Conservation (phyloP, 2,113 vertebrate genomes). For the Gymnocephalus cernua region DNA sequence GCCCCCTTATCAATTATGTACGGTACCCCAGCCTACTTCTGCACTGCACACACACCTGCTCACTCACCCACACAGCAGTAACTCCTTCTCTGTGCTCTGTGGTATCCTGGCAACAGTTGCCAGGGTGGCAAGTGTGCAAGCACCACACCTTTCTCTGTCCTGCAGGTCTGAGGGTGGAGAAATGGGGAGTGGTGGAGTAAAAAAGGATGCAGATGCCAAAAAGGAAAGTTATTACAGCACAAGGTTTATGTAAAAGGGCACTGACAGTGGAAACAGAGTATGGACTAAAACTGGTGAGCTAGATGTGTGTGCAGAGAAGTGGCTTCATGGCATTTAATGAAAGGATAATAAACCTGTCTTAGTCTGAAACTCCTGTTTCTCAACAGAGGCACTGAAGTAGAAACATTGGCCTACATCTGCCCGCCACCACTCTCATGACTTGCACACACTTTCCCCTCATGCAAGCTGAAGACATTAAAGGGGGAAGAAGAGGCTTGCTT, state of each 20-base stretch:
- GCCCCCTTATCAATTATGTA: conserved; percentile 75
- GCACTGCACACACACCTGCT: conserved; percentile 47
- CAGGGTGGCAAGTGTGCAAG: conserved; percentile 36
- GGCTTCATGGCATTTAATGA: conserved; percentile 22
- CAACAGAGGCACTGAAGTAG: conserved; percentile 63
- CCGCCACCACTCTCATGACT: conserved; percentile 14
- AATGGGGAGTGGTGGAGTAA: neutral
- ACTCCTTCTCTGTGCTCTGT: conserved; percentile 47
- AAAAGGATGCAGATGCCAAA: conserved; percentile 8
- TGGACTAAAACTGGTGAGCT: neutral
- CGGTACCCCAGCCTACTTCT: conserved; percentile 46
- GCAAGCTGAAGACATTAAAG: conserved; percentile 26
- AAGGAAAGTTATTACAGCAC: neutral
- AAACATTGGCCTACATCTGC: conserved; percentile 74
- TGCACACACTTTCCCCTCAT: conserved; percentile 27
- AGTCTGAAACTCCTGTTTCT: conserved; percentile 46
- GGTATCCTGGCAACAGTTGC: conserved; percentile 83
- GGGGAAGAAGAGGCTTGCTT: neutral
- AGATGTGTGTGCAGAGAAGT: neutral
- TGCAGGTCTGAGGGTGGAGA: conserved; percentile 24
- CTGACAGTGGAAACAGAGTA: neutral
- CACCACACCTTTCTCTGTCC: conserved; percentile 52
- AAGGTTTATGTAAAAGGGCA: neutral
- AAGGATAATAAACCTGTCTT: conserved; percentile 59
- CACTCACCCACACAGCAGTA: conserved; percentile 59